phyloP scores from a whole-genome alignment of 2,888 invertebrate genomes.

The Archaeoteleia sp. region DNA sequence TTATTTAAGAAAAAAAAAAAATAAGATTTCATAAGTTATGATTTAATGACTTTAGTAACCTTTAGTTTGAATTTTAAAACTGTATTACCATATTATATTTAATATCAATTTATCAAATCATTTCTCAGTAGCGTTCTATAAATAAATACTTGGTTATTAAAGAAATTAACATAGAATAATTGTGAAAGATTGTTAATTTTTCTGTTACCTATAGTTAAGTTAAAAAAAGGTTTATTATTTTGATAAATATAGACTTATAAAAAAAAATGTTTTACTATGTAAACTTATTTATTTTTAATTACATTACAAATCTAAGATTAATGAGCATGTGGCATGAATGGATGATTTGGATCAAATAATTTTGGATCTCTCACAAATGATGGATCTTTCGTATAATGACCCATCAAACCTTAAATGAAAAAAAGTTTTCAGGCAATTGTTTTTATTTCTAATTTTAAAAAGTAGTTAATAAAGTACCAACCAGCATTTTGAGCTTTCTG shows the following conservation, averaged over 20 bases:
- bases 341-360: constrained; percentile 91
- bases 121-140: too few relatives aligned
- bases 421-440: background rate
- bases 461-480: constrained; percentile 35
- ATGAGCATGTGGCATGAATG: constrained; percentile 87
- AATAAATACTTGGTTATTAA: too few relatives aligned
- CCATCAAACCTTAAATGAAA: constrained; percentile 82
- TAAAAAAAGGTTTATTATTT: too few relatives aligned
- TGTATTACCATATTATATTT: constrained; percentile 41
- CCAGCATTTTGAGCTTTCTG: constrained; percentile 85
- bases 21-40: too few relatives aligned
- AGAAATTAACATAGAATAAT: too few relatives aligned
- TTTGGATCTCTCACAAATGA: constrained; percentile 90
- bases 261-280: too few relatives aligned
- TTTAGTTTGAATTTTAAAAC: background rate
- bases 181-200: too few relatives aligned
- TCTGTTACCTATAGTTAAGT: too few relatives aligned
- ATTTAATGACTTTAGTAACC: background rate
- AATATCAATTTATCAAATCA: constrained; percentile 69
- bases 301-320: constrained; percentile 73
- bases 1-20: too few relatives aligned
- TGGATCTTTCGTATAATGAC: constrained; percentile 86
- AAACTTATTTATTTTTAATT: too few relatives aligned
- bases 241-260: too few relatives aligned
- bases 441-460: constrained; percentile 7